Evolutionary conservation across 2,888 invertebrate genomes (phyloP).

Genomic region (Monoplex corrugatus): DNA sequence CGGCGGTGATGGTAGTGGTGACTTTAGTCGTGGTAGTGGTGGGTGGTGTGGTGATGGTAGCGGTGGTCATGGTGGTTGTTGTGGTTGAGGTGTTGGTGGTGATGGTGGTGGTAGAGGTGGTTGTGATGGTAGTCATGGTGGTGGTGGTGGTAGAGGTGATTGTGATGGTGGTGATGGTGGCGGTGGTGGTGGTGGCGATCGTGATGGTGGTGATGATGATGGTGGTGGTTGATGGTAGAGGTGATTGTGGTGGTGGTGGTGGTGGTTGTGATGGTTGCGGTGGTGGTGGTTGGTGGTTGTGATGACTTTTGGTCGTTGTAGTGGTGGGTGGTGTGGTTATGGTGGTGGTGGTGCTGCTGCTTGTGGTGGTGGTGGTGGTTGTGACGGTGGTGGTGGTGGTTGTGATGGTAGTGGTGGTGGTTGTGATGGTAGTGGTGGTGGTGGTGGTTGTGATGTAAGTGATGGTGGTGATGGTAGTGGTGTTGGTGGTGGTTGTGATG

Average conservation of each 20-base stretch:
- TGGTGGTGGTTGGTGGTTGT: neutral
- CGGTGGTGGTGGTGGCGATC: neutral
- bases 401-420: neutral
- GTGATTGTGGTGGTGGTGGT: neutral
- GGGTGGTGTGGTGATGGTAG: no score
- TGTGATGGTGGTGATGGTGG: neutral
- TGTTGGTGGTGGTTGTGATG: no score
- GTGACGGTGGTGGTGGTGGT: neutral
- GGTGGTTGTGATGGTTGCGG: neutral
- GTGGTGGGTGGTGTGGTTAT: neutral
- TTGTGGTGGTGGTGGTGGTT: neutral
- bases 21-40: no score
- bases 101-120: no score
- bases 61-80: no score
- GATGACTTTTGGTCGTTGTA: no score
- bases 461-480: no score
- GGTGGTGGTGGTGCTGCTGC: neutral
- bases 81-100: no score
- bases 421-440: neutral
- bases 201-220: neutral
- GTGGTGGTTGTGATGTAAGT: no score
- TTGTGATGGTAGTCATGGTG: no score
- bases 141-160: neutral
- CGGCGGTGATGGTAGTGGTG: neutral
- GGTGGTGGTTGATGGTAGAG: neutral